Evolutionary conservation across 2,113 vertebrate genomes (phyloP), one percentile per base, ranked within the genome.

Genomic region (Cariama cristata): DNA sequence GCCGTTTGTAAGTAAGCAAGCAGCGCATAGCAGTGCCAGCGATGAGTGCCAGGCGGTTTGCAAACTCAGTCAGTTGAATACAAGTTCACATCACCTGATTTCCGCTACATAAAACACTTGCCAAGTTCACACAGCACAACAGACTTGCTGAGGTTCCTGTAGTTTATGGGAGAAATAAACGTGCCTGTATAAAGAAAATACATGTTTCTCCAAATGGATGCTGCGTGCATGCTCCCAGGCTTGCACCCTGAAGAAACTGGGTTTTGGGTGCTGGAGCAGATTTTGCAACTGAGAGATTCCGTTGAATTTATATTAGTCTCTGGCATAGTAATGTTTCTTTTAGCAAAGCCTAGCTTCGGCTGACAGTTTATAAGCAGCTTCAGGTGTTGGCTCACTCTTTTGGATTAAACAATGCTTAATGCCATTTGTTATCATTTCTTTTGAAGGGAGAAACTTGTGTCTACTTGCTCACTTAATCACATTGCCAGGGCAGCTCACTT

Each of bases 91-190:
- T 62, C 56, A 9, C 76, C 47, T 8, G 7, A 17, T 49, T 71
- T 24, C 68, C 2, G 5, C 55, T 59, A 9, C 55, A 8, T 3
- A 8, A 33, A 32, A 5, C 15, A 0, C 3, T 50, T 38, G 33
- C 72, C 68, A 26, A 40, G 33, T 18, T 89, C 26, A 8, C 0
- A 0, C 4, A 11, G 62, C 33, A 5, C 24, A 5, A 5, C 14
- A 30, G 45, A 6, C 49, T 53, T 40, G 38, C 75, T 45, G 44
- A 62, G 40, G 26, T 17, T 50, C 19, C 56, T 35, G 6, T 33
- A 16, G 28, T 14, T 27, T 8, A 15, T 33, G 53, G 77, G 53
- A 84, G 73, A 20, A 28, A 10, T 45, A 12, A 42, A 18, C 5
- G 30, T 53, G 32, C 27, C 30, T 27, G 32, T 8, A 4, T 56